Percentiles rank a stretch among this genome's conserved stretches.
Evolutionary conservation across 2,888 invertebrate genomes (phyloP).

Genomic region (Drosophila fulvimacula): DNA sequence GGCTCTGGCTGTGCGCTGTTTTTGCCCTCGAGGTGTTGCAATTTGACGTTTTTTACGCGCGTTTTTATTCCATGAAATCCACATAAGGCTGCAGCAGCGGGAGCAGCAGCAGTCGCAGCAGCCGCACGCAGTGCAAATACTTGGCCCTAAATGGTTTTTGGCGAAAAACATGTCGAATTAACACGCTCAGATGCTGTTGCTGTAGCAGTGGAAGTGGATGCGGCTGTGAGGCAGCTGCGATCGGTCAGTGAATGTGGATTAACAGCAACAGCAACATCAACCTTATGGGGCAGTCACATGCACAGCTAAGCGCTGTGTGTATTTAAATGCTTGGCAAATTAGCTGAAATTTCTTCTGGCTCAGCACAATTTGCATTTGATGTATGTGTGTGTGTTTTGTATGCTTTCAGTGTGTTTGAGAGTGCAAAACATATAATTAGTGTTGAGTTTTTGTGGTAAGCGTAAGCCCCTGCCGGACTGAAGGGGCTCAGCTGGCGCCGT

Average conservation of each 20-base stretch:
- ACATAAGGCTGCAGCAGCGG: conserved; percentile 59
- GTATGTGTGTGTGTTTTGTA: neutral
- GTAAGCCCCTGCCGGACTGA: conserved; percentile 38
- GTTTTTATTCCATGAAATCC: conserved; percentile 77
- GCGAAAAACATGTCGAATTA: conserved; percentile 83
- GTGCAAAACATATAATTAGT: conserved; percentile 70
- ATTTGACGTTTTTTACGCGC: conserved; percentile 83
- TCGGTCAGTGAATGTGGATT: conserved; percentile 38
- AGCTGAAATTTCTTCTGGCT: conserved; percentile 67
- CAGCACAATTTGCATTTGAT: conserved; percentile 70
- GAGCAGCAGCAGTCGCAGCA: conserved; percentile 57
- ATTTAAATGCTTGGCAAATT: conserved; percentile 77
- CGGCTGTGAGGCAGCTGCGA: conserved; percentile 39
- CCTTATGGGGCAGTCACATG: conserved; percentile 44
- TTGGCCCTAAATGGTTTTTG: conserved; percentile 80
- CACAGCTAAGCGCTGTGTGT: conserved; percentile 53
- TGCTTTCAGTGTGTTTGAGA: conserved; percentile 25
- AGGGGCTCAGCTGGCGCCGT: conserved; percentile 74
- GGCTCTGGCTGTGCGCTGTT: conserved; percentile 25
- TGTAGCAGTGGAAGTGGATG: conserved; percentile 26
- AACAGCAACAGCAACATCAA: conserved; percentile 41
- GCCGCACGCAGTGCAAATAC: conserved; percentile 82
- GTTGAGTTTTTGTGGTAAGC: conserved; percentile 59
- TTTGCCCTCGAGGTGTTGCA: conserved; percentile 83
- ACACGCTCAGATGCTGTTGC: conserved; percentile 72